Percentiles rank a stretch among this genome's conserved stretches.
phyloP scores from a whole-genome alignment of 2,888 invertebrate genomes.

The Macroteleia sp. region DNA sequence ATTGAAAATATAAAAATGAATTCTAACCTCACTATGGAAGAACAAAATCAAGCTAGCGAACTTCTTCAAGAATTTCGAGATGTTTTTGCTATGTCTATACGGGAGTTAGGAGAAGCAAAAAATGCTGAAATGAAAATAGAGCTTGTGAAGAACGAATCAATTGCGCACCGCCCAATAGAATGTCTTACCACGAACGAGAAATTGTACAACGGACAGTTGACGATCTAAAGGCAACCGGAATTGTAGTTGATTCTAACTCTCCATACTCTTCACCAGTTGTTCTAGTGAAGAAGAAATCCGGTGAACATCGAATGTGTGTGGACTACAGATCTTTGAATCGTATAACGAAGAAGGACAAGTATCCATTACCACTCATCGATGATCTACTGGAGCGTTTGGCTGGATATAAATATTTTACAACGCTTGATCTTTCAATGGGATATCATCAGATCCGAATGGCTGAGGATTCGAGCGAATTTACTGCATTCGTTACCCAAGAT shows the following conservation, averaged over 20 bases:
- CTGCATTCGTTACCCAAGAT: constrained; percentile 73
- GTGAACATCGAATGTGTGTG: constrained; percentile 70
- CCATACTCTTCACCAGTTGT: constrained; percentile 65
- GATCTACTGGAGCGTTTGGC: constrained; percentile 70
- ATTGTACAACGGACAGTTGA: constrained; percentile 51
- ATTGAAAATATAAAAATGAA: constrained; percentile 10
- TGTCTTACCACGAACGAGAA: constrained; percentile 60
- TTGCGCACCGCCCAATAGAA: constrained; percentile 61
- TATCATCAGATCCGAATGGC: constrained; percentile 72
- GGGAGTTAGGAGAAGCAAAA: constrained; percentile 27
- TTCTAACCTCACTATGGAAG: neutral
- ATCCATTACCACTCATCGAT: constrained; percentile 69
- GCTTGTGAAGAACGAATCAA: constrained; percentile 36
- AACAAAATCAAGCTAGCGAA: neutral
- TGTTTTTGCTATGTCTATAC: constrained; percentile 12
- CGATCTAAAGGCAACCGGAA: constrained; percentile 55
- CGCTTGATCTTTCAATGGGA: constrained; percentile 72
- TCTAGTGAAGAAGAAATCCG: constrained; percentile 69
- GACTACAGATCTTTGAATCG: constrained; percentile 72
- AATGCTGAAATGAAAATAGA: constrained; percentile 63
- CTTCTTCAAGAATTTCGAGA: constrained; percentile 8
- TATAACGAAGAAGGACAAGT: constrained; percentile 67
- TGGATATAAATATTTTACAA: constrained; percentile 69
- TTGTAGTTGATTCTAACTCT: constrained; percentile 56
- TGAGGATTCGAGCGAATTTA: constrained; percentile 69